A percentile compares a stretch with the other conserved stretches of the same genome.
Conservation (phyloP, 1,140 invertebrate species). For the Cardiocondyla obscurior region DNA sequence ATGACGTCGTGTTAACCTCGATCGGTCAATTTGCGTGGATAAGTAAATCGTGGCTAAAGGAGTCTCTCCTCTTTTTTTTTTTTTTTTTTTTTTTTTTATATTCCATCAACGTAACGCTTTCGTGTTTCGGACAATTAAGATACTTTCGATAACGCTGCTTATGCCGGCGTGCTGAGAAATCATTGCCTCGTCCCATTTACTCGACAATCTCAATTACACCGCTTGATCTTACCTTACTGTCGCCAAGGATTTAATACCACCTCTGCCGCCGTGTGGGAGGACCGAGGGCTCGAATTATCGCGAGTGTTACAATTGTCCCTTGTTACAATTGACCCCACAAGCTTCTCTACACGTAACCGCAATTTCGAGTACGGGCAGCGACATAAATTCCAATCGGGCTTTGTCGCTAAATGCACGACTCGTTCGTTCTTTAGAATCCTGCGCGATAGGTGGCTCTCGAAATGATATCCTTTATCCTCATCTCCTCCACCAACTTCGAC, state of each 20-base stretch:
- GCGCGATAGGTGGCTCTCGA: constrained; percentile 36
- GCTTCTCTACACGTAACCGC: constrained; percentile 17
- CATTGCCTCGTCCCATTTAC: constrained; percentile 9
- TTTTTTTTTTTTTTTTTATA: not conserved
- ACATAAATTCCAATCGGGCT: constrained; percentile 66
- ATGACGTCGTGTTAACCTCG: not conserved
- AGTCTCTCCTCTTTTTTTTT: not conserved
- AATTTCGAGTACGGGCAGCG: constrained; percentile 22
- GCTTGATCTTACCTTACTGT: constrained; percentile 27
- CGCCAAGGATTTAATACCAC: constrained; percentile 18
- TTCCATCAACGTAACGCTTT: not conserved
- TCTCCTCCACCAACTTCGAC: constrained; percentile 20
- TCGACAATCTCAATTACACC: constrained; percentile 31
- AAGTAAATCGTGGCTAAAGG: not conserved
- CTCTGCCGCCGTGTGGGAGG: not conserved
- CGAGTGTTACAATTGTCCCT: constrained; percentile 33
- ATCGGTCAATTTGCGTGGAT: constrained; percentile 11
- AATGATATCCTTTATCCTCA: constrained; percentile 35
- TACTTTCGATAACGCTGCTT: not conserved
- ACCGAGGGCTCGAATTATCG: constrained; percentile 26
- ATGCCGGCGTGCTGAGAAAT: not conserved
- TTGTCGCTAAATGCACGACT: constrained; percentile 59
- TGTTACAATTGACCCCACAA: constrained; percentile 35
- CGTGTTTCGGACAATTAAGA: not conserved
- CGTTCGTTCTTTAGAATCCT: constrained; percentile 61